Conservation (phyloP, 2,113 vertebrate species). For the Chunga burmeisteri region DNA sequence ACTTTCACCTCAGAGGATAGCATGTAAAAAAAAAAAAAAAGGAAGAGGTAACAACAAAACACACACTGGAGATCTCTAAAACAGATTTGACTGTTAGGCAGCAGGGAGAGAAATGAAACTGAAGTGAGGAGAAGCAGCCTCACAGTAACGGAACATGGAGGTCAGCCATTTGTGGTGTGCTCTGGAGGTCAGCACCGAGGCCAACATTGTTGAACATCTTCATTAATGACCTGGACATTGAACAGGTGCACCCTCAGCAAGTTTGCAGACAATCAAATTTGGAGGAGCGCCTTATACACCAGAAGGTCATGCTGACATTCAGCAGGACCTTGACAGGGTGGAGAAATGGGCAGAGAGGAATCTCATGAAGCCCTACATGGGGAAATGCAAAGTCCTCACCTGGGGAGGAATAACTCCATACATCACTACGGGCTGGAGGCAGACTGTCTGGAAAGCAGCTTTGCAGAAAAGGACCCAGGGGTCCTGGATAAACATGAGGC, state of each 20-base stretch:
- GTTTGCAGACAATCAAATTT: not conserved
- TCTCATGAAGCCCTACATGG: not conserved
- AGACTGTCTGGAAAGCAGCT: not conserved
- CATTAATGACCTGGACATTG: not conserved
- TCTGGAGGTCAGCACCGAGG: not conserved
- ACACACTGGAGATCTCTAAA: not conserved
- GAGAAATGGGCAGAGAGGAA: not conserved
- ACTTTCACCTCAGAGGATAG: not conserved
- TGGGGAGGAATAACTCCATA: not conserved
- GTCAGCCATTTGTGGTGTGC: not conserved
- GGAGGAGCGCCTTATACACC: not conserved
- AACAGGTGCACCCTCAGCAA: not conserved
- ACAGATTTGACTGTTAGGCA: not conserved
- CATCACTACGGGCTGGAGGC: not conserved
- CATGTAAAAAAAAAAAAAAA: not conserved
- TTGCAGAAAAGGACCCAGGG: not conserved
- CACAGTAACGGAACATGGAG: not conserved
- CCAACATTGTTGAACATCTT: not conserved
- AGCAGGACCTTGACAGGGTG: not conserved
- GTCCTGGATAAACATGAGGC: rapidly evolving
- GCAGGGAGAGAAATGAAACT: not conserved
- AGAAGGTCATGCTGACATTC: not conserved
- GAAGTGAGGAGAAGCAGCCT: not conserved
- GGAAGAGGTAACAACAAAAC: not conserved
- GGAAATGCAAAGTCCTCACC: not conserved